Evolutionary conservation across 2,888 invertebrate genomes (phyloP).

Genomic region (Entomobrya multifasciata): DNA sequence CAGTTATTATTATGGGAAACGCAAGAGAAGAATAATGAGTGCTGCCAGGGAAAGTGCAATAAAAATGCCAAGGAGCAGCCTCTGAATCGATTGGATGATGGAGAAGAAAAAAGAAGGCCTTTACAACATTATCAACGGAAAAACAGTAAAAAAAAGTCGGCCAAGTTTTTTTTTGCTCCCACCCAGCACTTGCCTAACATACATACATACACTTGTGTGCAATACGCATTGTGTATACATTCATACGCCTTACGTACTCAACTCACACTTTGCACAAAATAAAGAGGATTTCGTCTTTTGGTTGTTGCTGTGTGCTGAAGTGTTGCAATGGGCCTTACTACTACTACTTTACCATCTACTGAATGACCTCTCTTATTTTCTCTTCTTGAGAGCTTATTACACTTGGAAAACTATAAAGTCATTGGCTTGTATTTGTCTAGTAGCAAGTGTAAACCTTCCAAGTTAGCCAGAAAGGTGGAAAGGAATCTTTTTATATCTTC

Average conservation of each 20-base stretch:
- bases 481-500: constrained; percentile 44
- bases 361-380: background rate
- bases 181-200: no score
- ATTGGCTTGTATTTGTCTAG: no score
- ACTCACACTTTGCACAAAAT: background rate
- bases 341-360: background rate
- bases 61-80: constrained; percentile 77
- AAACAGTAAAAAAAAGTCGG: constrained; percentile 39
- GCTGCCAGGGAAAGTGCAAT: constrained; percentile 76
- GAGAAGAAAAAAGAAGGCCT: constrained; percentile 51
- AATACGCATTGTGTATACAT: no score
- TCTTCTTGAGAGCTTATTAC: no score
- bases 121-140: constrained; percentile 31
- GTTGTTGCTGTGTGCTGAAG: background rate
- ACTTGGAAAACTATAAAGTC: no score
- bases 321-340: no score
- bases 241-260: background rate
- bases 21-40: constrained; percentile 75
- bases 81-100: constrained; percentile 75
- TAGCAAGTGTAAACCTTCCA: background rate
- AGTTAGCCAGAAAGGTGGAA: background rate
- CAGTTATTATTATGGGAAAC: constrained; percentile 74
- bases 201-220: no score
- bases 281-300: constrained; percentile 40
- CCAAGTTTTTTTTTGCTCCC: constrained; percentile 35